Evolutionary conservation across 2,888 invertebrate species (phyloP), one percentile per base, ranked within the genome.

Genomic region (Clepsis dumicolana): DNA sequence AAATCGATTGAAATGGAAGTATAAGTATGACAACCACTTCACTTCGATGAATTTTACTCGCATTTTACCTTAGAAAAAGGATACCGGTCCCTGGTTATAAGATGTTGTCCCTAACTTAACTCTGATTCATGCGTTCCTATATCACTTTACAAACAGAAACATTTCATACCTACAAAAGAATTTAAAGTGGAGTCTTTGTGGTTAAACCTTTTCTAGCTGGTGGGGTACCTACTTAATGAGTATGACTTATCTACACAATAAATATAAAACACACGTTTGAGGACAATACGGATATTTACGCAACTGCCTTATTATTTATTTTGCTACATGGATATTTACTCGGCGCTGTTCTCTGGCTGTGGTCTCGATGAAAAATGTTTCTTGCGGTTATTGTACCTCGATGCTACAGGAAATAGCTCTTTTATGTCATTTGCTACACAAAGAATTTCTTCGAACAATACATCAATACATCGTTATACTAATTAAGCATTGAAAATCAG

Each of bases 281-380:
- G 83, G 77, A 86, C 86, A 82, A 80, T 84, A 83, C 83, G 84
- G 86, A 88, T 88, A 82, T 89, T 85, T 83, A 75, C 71, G 75
- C 88, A 89, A 87, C 75, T 88, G 88, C 53, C 74, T 66, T 66
- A 53, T 67, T 77, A 80, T 83, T 82, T 82, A 77, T 80, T 78
- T 74, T 77, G 75, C 74, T 78, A 81, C 77, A 75, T 80, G 73
- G 72, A 74, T 80, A 78, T 84, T 83, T 75, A 79, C 77, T 81
- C 77, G 18, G 14, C 18, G 18, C 52, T 60, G 41, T 60, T 59
- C 41, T 25, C 50, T 53, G 38, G 41, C 27, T 27, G 35, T 16
- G 35, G 10, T 21, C 25, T 54, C 24, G 24, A 59, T 27, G 56
- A 57, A 59, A 38, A 65, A 41, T 60, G 12, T 65, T 35, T 29